Evolutionary conservation across 2,797 vertebrate species (phyloP), one percentile per base, ranked within the genome.

Genomic region (Gila robusta): DNA sequence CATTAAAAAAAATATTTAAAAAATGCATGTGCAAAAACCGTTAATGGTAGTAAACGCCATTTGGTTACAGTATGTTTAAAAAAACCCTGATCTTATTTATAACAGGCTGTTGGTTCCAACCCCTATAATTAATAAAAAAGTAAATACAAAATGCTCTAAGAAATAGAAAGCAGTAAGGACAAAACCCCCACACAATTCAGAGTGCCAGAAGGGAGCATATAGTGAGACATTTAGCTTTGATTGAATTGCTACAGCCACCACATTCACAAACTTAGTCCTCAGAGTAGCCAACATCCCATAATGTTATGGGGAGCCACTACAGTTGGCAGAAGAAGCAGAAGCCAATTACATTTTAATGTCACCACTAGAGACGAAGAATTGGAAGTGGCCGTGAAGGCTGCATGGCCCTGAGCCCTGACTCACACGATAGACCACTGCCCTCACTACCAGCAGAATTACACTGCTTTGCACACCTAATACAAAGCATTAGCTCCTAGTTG

Each of bases 271-370:
- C 59, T 72, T 54, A 79, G 83, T 89, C 62, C 73, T 37, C 21
- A 19, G 39, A 67, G 69, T 44, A 73, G 54, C 59, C 74, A 81
- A 83, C 81, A 52, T 66, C 47, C 44, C 37, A 35, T 62, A 72
- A 79, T 71, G 86, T 81, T 87, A 84, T 62, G 62, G 44, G 71
- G 69, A 86, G 80, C 39, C 81, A 66, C 83, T 86, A 74, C 19
- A 76, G 71, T 78, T 88, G 89, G 82, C 87, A 79, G 67, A 67
- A 21, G 26, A 82, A 54, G 47, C 59, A 64, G 41, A 87, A 66
- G 49, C 84, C 86, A 88, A 83, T 86, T 84, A 76, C 28, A 64
- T 83, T 87, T 85, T 66, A 79, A 74, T 78, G 76, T 81, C 87
- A 87, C 85, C 87, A 39, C 88, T 80, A 37, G 52, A 71, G 74